Evolutionary conservation across 1,140 invertebrate genomes (phyloP).

Genomic region (Rhagoletis zephyria): DNA sequence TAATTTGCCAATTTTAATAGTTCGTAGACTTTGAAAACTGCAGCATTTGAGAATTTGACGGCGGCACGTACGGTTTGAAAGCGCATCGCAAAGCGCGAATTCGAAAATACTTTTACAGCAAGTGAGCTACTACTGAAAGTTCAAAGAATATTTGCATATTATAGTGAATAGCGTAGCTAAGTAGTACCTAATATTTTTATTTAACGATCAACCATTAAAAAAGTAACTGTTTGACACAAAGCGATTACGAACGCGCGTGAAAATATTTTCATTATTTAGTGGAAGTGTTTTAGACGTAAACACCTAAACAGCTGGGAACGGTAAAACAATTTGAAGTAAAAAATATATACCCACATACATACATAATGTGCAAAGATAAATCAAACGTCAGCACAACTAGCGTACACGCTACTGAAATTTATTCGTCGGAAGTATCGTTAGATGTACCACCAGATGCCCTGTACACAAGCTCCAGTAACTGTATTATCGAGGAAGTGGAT

Average conservation of each 20-base stretch:
- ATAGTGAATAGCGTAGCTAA: background rate
- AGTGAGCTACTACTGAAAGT: background rate
- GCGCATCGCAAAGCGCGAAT: background rate
- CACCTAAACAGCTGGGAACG: too few relatives aligned
- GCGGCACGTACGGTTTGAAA: conserved; percentile 24
- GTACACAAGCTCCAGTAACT: conserved; percentile 68
- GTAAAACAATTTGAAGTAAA: too few relatives aligned
- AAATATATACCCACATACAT: too few relatives aligned
- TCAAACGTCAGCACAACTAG: background rate
- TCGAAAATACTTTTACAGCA: background rate
- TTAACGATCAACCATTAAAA: background rate
- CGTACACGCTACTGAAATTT: conserved; percentile 35
- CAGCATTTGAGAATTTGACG: conserved; percentile 15
- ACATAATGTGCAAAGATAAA: background rate
- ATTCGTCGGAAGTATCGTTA: conserved; percentile 65
- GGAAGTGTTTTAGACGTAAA: background rate
- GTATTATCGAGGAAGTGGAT: conserved; percentile 67
- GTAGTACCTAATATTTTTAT: background rate
- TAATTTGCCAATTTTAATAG: background rate
- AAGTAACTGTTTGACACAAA: background rate
- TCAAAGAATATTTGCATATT: background rate
- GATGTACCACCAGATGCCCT: conserved; percentile 69
- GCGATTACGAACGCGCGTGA: background rate
- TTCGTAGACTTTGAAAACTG: background rate
- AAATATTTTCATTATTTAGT: background rate